Evolutionary conservation across 92 coral and sea anemone genomes (phyloP), one percentile per base, ranked within the genome.

Genomic region (Actinostola sp.): DNA sequence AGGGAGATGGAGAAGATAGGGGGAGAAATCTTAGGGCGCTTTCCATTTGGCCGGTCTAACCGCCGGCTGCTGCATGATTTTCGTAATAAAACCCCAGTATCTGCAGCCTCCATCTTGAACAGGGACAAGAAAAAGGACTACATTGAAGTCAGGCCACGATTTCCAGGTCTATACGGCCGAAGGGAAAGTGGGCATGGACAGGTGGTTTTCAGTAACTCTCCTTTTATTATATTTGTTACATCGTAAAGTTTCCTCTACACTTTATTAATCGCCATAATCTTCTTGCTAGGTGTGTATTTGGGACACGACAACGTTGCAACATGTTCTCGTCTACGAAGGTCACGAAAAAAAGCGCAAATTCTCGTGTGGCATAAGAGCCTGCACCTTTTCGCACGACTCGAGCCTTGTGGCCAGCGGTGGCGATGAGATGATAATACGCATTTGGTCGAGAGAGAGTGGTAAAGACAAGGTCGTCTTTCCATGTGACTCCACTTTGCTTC

Each of bases 351-450:
- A 84, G 54, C 81, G 89, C 55, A 84, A 72, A 27, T 84, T 84
- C 69, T 84, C 89, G 19, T 84, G 89, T 38, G 89, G 89, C 20
- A 69, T 84, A 26, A 81, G 89, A 1, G 89, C 89, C 33, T 84
- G 89, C 27, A 78, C 89, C 36, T 84, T 84, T 43, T 84, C 89
- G 39, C 80, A 57, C 15, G 89, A 84, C 49, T 56, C 89, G 17
- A 71, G 62, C 73, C 71, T 45, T 44, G 89, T 84, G 57, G 89
- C 89, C 70, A 84, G 89, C 51, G 89, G 89, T 65, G 89, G 89
- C 29, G 89, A 84, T 54, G 89, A 84, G 76, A 69, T 84, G 41
- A 84, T 65, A 65, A 77, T 84, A 44, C 89, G 89, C 8, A 73
- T 84, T 35, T 84, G 89, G 89, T 71, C 76, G 11, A 55, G 89